These are phyloP conservation scores for Cremastinae sp. DNA, from an alignment of 2,888 invertebrate species.

Conservation along the genomic window DNA sequence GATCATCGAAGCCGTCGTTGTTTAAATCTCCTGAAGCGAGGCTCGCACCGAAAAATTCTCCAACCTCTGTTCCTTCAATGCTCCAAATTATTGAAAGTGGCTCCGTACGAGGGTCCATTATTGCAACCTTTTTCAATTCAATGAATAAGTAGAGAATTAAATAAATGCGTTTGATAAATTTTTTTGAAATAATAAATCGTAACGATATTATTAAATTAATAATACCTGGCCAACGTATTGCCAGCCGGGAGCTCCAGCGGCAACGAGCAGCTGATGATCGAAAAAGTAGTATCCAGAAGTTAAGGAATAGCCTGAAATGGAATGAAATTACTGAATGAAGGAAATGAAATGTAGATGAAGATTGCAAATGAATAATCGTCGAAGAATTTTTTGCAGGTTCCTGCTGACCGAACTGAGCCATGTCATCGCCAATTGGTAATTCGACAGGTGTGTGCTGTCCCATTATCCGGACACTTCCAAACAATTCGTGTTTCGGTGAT, in stretches of 20 bases:
- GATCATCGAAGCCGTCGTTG: conserved; percentile 72
- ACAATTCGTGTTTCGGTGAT: conserved; percentile 64
- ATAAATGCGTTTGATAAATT: neutral
- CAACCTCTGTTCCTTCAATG: conserved; percentile 66
- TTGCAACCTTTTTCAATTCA: conserved; percentile 63
- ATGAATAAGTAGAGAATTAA: neutral
- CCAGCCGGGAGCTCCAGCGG: conserved; percentile 71
- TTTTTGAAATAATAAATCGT: neutral
- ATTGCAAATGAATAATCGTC: neutral
- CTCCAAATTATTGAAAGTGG: conserved; percentile 40
- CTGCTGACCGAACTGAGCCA: conserved; percentile 65
- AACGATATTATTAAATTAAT: neutral
- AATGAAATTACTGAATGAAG: too few species aligned
- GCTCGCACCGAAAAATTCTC: conserved; percentile 74
- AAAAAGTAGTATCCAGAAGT: conserved; percentile 71
- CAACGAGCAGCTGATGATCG: conserved; percentile 63
- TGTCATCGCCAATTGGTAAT: conserved; percentile 57
- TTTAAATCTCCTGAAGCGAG: conserved; percentile 74
- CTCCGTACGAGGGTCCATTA: conserved; percentile 61
- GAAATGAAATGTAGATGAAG: neutral
- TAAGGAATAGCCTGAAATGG: conserved; percentile 69
- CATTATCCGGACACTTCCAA: conserved; percentile 62
- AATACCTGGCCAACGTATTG: conserved; percentile 67
- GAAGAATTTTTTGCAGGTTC: neutral
- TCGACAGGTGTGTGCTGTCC: conserved; percentile 36